phyloP scores from a whole-genome alignment of 2,888 invertebrate genomes.

The Octonoba sinensis region DNA sequence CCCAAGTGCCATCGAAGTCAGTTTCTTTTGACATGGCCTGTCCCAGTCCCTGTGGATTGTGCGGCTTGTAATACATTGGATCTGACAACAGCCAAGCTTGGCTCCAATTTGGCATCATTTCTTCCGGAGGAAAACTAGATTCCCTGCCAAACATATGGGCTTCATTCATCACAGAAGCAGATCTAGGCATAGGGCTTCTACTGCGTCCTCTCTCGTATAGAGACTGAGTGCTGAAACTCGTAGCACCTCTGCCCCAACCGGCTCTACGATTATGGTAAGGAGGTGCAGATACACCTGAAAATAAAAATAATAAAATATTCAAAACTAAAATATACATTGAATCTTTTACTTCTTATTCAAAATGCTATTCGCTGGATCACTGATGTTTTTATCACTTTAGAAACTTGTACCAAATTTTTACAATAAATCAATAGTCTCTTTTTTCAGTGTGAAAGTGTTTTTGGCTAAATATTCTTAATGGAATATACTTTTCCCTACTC shows the following conservation, averaged over 20 bases:
- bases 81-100: slow-evolving; percentile 51
- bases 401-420: no score
- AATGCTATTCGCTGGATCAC: no score
- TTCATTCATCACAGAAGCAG: slow-evolving; percentile 30
- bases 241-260: slow-evolving; percentile 28
- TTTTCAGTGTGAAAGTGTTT: no score
- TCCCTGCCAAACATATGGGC: slow-evolving; percentile 31
- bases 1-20: slow-evolving; percentile 61
- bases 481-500: no score
- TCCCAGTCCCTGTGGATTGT: slow-evolving; percentile 33
- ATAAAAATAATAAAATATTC: no score
- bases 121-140: slow-evolving; percentile 38
- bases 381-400: no score
- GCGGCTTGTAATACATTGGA: slow-evolving; percentile 60
- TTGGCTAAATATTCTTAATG: no score
- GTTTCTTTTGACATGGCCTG: slow-evolving; percentile 29
- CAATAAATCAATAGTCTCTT: no score
- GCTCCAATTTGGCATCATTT: slow-evolving; percentile 36
- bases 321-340: no score
- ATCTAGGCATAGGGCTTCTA: slow-evolving; percentile 51
- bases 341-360: no score
- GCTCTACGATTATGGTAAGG: slow-evolving; percentile 60
- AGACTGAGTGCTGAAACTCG: slow-evolving; percentile 58
- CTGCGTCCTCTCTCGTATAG: slow-evolving; percentile 49
- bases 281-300: slow-evolving; percentile 48